Percentiles rank a stretch among this genome's conserved stretches.
phyloP scores from a whole-genome alignment of 2,888 invertebrate species.

The Xanthorhoe designata region DNA sequence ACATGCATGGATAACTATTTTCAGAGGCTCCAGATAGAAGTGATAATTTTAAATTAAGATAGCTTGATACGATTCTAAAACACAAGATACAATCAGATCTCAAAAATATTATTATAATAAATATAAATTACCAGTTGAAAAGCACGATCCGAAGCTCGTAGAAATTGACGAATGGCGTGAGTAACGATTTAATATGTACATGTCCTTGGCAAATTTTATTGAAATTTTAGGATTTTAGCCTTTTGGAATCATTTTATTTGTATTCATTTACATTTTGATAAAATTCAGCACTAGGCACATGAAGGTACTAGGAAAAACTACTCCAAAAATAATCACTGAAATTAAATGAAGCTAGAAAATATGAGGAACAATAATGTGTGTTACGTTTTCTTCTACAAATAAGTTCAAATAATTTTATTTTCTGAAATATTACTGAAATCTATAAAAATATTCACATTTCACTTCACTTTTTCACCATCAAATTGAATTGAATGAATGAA shows the following conservation, averaged over 20 bases:
- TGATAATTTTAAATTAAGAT: background rate
- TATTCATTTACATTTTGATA: slow-evolving; percentile 55
- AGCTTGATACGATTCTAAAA: background rate
- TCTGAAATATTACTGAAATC: background rate
- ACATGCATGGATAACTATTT: background rate
- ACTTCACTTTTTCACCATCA: slow-evolving; percentile 8
- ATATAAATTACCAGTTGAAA: slow-evolving; percentile 68
- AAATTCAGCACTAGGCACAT: slow-evolving; percentile 25
- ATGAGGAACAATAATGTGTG: background rate
- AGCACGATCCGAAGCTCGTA: slow-evolving; percentile 75
- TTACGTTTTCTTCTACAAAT: background rate
- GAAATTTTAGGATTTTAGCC: slow-evolving; percentile 67
- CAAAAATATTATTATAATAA: slow-evolving; percentile 41
- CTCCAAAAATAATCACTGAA: background rate
- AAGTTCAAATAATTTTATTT: background rate
- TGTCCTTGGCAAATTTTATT: slow-evolving; percentile 78
- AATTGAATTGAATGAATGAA: slow-evolving; percentile 10
- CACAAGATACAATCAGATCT: background rate
- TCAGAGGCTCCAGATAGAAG: background rate
- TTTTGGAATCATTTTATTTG: slow-evolving; percentile 59
- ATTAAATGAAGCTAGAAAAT: background rate
- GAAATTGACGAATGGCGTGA: slow-evolving; percentile 76
- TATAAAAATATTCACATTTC: slow-evolving; percentile 1
- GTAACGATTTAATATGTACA: slow-evolving; percentile 79
- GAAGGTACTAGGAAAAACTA: slow-evolving; percentile 3